Conservation (phyloP, 2,888 invertebrate genomes). For the Drosophila algonquin region DNA sequence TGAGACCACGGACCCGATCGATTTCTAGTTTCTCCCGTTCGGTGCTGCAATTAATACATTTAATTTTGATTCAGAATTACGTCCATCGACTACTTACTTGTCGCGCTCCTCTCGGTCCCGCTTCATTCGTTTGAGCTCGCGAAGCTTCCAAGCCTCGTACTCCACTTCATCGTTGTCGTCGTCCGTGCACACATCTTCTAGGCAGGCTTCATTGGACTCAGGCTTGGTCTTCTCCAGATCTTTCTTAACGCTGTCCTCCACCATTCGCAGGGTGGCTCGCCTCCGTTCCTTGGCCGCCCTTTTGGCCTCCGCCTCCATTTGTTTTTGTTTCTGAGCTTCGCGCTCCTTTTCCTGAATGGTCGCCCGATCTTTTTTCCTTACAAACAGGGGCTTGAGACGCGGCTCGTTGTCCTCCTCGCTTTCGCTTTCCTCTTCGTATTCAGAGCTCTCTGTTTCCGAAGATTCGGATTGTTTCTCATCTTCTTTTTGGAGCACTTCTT, state of each 20-base stretch:
- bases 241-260: constrained; percentile 94
- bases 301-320: constrained; percentile 92
- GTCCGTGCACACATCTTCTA: constrained; percentile 95
- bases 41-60: constrained; percentile 85
- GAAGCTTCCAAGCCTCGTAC: constrained; percentile 98
- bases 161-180: constrained; percentile 98
- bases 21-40: constrained; percentile 95
- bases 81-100: constrained; percentile 86
- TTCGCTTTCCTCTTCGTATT: constrained; percentile 92
- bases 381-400: constrained; percentile 96
- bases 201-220: constrained; percentile 90
- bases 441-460: constrained; percentile 89
- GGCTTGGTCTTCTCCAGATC: constrained; percentile 88
- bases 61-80: background rate
- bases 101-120: constrained; percentile 98
- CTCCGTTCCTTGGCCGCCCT: constrained; percentile 94
- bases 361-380: constrained; percentile 95
- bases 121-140: constrained; percentile 98
- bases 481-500: constrained; percentile 86
- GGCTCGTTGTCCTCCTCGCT: constrained; percentile 96
- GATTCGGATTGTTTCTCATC: constrained; percentile 87
- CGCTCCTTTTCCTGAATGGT: constrained; percentile 97
- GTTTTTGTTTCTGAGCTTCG: constrained; percentile 92
- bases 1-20: constrained; percentile 95
- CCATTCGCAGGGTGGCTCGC: constrained; percentile 93